Conservation (phyloP, 64 coral and sea anemone species). For the Montipora foliosa region DNA sequence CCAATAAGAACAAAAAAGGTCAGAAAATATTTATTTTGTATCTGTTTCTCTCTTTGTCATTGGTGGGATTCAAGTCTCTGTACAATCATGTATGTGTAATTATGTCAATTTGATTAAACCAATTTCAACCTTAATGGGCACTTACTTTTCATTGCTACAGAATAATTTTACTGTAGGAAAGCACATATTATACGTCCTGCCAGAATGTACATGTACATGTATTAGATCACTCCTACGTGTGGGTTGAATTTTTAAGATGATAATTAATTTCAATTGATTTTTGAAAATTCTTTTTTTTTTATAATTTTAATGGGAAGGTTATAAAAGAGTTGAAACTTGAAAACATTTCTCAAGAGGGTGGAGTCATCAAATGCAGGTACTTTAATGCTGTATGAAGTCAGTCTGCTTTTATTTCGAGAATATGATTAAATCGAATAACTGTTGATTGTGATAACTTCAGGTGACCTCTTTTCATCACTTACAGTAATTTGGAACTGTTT, state of each 20-base stretch:
- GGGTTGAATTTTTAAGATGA: no score
- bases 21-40: background rate
- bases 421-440: background rate
- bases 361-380: background rate
- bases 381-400: background rate
- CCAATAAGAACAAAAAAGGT: constrained; percentile 10
- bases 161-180: background rate
- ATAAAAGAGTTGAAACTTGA: background rate
- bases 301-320: background rate
- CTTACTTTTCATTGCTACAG: background rate
- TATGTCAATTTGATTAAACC: no score
- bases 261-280: background rate
- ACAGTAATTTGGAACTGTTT: no score
- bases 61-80: no score
- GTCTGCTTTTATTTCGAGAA: background rate
- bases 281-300: background rate
- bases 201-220: no score
- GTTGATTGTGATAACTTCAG: no score
- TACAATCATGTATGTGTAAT: no score
- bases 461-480: no score
- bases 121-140: background rate
- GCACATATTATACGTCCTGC: no score
- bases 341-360: background rate
- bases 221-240: no score
- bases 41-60: no score